Conservation (phyloP, 2,888 invertebrate species). For the Galeopsomyia nigrocyanea region DNA sequence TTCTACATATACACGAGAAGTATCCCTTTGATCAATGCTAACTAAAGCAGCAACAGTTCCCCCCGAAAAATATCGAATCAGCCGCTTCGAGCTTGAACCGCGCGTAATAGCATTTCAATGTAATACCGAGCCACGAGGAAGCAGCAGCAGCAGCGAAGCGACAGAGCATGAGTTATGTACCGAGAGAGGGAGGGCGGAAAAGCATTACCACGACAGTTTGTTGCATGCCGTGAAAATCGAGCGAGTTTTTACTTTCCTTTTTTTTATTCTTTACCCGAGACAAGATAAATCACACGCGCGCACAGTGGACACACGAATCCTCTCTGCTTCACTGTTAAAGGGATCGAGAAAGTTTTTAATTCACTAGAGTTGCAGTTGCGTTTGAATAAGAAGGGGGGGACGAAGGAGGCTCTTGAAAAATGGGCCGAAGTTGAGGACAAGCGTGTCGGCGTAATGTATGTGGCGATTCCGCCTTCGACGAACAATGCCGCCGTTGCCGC, state of each 20-base stretch:
- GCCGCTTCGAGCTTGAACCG: background rate
- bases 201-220: conserved; percentile 62
- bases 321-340: too few relatives aligned
- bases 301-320: too few relatives aligned
- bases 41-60: too few relatives aligned
- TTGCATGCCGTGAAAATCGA: conserved; percentile 56
- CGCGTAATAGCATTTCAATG: conserved; percentile 32
- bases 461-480: conserved; percentile 63
- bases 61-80: too few relatives aligned
- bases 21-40: too few relatives aligned
- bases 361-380: conserved; percentile 13
- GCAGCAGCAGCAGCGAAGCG: background rate
- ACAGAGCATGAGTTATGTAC: conserved; percentile 55
- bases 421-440: conserved; percentile 55
- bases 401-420: background rate
- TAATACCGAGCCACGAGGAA: conserved; percentile 13
- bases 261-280: too few relatives aligned
- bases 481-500: conserved; percentile 60
- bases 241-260: too few relatives aligned
- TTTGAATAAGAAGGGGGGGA: conserved; percentile 52
- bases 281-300: too few relatives aligned
- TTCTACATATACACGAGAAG: too few relatives aligned
- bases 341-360: too few relatives aligned
- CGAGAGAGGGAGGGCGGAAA: conserved; percentile 56
- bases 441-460: conserved; percentile 60